Evolutionary conservation across 2,797 vertebrate species (phyloP).

Genomic region (Parambassis ranga): DNA sequence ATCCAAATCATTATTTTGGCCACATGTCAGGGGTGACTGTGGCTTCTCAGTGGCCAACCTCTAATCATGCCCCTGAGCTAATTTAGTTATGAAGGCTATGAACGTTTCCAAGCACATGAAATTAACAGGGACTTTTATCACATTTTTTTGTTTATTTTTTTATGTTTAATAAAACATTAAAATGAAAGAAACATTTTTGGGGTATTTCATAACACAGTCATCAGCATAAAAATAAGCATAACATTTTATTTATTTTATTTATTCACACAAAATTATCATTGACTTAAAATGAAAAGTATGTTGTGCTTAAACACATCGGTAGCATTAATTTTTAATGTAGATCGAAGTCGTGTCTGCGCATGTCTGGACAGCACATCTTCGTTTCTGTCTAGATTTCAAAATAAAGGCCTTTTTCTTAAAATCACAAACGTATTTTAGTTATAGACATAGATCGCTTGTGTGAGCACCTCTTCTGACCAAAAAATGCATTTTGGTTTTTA

Average conservation of each 20-base stretch:
- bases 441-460: background rate
- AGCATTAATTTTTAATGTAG: constrained; percentile 65
- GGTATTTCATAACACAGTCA: no score
- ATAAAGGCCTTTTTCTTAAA: background rate
- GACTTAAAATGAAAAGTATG: constrained; percentile 25
- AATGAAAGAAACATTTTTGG: no score
- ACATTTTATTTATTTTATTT: constrained; percentile 4
- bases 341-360: constrained; percentile 31
- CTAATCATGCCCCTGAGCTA: constrained; percentile 63
- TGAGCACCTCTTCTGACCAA: background rate
- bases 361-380: constrained; percentile 22
- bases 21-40: constrained; percentile 59
- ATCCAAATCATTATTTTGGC: constrained; percentile 54
- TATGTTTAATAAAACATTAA: background rate
- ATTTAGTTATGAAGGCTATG: constrained; percentile 41
- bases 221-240: background rate
- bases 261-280: background rate
- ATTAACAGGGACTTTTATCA: constrained; percentile 2
- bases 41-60: constrained; percentile 36
- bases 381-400: constrained; percentile 24
- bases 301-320: constrained; percentile 36
- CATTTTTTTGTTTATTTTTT: background rate
- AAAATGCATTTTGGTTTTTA: background rate
- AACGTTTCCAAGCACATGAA: constrained; percentile 24
- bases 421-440: background rate